phyloP scores from a whole-genome alignment of 2,113 vertebrate genomes.

The Seriola quinqueradiata region DNA sequence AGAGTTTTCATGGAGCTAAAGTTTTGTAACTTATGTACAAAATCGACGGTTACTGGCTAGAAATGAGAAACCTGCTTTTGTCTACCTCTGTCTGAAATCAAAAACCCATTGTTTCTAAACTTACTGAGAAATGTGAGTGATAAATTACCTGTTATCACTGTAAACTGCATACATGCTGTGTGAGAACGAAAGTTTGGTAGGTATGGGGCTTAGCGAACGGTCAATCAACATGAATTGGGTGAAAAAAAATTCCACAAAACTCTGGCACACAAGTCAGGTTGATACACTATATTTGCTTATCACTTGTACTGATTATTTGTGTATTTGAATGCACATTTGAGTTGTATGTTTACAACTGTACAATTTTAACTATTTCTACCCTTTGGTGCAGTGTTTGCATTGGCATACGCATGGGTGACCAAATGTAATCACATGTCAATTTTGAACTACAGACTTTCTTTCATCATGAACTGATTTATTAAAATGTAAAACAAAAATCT shows the following conservation, averaged over 20 bases:
- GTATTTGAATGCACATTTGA: conserved; percentile 46
- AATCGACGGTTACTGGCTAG: neutral
- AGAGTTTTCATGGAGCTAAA: neutral
- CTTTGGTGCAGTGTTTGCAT: conserved; percentile 48
- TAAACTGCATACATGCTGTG: neutral
- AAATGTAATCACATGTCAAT: conserved; percentile 41
- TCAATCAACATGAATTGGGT: conserved; percentile 26
- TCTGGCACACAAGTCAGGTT: conserved; percentile 17
- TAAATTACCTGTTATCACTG: neutral
- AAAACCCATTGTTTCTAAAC: neutral
- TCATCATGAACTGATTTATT: conserved; percentile 34
- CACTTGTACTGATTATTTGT: conserved; percentile 28
- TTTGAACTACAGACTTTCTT: conserved; percentile 29
- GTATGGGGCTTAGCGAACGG: neutral
- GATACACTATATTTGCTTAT: conserved; percentile 30
- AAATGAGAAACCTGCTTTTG: neutral
- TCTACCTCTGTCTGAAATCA: conserved; percentile 24
- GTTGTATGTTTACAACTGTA: conserved; percentile 48
- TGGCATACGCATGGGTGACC: conserved; percentile 17
- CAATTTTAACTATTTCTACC: conserved; percentile 49
- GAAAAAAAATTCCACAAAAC: neutral
- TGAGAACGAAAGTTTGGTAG: neutral
- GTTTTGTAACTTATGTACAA: neutral
- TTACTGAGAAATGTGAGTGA: neutral
- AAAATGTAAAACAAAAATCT: conserved; percentile 24